Conservation (phyloP, 2,113 vertebrate species). For the Dicrurus megarhynchus region DNA sequence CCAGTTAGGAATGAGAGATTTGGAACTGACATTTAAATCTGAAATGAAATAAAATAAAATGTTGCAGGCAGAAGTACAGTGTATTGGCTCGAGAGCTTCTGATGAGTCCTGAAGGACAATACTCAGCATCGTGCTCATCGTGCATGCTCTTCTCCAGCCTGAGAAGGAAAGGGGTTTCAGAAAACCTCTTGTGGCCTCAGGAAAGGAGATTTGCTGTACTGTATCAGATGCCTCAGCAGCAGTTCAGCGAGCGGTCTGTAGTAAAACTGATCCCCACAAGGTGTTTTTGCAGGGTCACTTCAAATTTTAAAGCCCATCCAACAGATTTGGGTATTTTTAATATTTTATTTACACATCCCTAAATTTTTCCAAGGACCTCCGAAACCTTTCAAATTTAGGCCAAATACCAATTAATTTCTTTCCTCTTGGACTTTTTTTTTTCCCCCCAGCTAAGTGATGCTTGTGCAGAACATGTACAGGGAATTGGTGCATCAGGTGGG, state of each 20-base stretch:
- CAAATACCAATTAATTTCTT: background rate
- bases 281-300: background rate
- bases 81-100: background rate
- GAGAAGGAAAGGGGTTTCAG: background rate
- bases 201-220: background rate
- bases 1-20: background rate
- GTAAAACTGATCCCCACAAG: background rate
- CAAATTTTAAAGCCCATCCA: background rate
- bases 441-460: fast-evolving
- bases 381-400: background rate
- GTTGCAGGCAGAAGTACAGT: background rate
- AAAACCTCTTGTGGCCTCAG: background rate
- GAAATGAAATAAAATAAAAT: background rate
- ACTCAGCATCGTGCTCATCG: background rate
- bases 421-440: background rate
- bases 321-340: background rate
- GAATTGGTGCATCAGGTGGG: background rate
- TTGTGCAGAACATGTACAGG: background rate
- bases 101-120: background rate
- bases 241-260: background rate
- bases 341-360: background rate
- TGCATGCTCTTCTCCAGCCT: background rate
- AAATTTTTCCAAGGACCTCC: background rate
- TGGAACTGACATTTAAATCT: background rate
- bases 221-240: background rate